Conservation (phyloP, 2,888 invertebrate genomes). For the Germaria angustata region DNA sequence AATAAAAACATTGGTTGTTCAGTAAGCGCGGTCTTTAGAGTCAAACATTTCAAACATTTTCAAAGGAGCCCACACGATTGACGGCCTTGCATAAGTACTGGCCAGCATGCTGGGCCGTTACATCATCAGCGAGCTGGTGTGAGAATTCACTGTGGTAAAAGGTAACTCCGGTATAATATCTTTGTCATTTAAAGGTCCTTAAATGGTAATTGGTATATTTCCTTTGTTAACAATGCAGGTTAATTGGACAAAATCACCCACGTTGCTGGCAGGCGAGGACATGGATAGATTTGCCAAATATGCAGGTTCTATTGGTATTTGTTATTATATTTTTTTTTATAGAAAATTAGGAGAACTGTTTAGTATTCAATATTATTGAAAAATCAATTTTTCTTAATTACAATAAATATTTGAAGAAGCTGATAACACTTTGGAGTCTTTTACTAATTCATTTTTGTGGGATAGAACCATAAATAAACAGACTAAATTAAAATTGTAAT, state of each 20-base stretch:
- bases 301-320: constrained; percentile 69
- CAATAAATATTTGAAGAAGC: neutral
- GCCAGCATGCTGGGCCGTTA: constrained; percentile 15
- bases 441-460: neutral
- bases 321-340: neutral
- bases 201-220: too few relatives aligned
- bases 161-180: constrained; percentile 76
- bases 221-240: constrained; percentile 81
- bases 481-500: neutral
- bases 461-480: neutral
- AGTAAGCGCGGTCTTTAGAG: constrained; percentile 80
- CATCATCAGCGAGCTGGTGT: too few relatives aligned
- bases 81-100: constrained; percentile 83
- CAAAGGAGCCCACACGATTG: constrained; percentile 82
- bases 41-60: constrained; percentile 81
- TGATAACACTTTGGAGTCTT: neutral
- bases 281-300: constrained; percentile 70
- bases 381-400: too few relatives aligned
- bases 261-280: constrained; percentile 75
- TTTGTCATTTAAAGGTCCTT: too few relatives aligned
- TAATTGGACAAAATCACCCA: constrained; percentile 82
- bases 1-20: neutral
- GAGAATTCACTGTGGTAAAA: constrained; percentile 69
- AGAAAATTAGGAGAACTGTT: neutral
- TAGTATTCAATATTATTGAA: neutral